A percentile compares a stretch with the other conserved stretches of the same genome.
Evolutionary conservation across 2,113 vertebrate species (phyloP).

Genomic region (Prolemur simus): DNA sequence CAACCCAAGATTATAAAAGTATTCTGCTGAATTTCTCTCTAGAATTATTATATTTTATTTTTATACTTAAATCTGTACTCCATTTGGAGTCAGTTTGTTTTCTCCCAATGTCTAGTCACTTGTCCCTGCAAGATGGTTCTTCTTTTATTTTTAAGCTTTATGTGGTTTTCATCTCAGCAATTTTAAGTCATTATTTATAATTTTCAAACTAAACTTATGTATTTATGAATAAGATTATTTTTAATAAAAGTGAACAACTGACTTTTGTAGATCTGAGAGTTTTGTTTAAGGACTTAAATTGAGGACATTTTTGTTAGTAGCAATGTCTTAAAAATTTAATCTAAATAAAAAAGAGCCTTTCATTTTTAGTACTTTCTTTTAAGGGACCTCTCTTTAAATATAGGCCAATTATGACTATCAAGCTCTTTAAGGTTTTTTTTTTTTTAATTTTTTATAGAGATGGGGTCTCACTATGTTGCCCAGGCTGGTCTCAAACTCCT

Average conservation of each 20-base stretch:
- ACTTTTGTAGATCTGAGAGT: neutral
- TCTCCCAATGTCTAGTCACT: neutral
- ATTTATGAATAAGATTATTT: conserved; percentile 38
- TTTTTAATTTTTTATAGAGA: too few species aligned
- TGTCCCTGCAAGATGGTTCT: neutral
- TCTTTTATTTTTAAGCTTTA: conserved; percentile 41
- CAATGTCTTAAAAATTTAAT: neutral
- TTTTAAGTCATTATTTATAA: conserved; percentile 37
- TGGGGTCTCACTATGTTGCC: too few species aligned
- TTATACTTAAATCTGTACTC: neutral
- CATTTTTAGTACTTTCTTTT: neutral
- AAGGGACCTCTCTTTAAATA: neutral
- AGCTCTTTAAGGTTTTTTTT: neutral
- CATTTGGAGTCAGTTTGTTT: neutral
- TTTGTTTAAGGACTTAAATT: conserved; percentile 21
- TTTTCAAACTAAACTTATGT: conserved; percentile 41
- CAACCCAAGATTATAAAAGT: neutral
- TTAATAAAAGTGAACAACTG: conserved; percentile 43
- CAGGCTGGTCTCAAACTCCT: too few species aligned
- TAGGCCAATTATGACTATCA: neutral
- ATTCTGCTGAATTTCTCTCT: neutral
- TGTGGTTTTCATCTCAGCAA: conserved; percentile 17
- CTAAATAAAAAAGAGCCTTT: neutral
- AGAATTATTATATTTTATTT: neutral
- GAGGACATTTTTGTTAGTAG: neutral